These are phyloP conservation scores for Trichonephila clavata DNA, from an alignment of 1,140 invertebrate genomes.

Conservation along the genomic window DNA sequence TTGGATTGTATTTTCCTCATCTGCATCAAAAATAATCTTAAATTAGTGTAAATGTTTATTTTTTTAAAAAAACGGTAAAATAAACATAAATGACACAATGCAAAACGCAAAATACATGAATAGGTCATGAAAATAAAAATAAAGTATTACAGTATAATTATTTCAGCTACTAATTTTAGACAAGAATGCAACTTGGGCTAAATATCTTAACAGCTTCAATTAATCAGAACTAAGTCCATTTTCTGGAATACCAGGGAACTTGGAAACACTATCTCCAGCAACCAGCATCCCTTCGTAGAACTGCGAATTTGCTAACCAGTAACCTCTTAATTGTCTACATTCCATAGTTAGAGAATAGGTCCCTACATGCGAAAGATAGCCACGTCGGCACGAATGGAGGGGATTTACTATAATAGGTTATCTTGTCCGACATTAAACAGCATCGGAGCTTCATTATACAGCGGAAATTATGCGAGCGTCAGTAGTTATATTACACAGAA, in stretches of 20 bases:
- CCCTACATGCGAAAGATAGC: constrained; percentile 5
- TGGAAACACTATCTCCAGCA: neutral
- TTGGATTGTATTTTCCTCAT: too few species aligned
- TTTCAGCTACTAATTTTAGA: too few species aligned
- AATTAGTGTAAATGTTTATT: too few species aligned
- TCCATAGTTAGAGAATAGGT: neutral
- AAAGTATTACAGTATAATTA: too few species aligned
- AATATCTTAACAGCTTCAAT: neutral
- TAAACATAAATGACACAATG: too few species aligned
- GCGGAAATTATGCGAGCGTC: constrained; percentile 45
- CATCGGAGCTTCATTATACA: constrained; percentile 22
- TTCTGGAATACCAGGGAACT: neutral
- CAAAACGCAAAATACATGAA: too few species aligned
- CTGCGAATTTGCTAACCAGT: constrained; percentile 29
- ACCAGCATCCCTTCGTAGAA: neutral
- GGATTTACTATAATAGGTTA: constrained; percentile 32
- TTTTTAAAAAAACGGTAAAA: too few species aligned
- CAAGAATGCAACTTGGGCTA: neutral
- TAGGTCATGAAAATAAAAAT: too few species aligned
- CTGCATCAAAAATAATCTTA: too few species aligned
- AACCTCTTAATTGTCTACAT: constrained; percentile 29
- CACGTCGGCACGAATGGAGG: constrained; percentile 18
- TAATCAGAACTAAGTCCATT: neutral
- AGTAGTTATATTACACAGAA: constrained; percentile 35
- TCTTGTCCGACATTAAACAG: constrained; percentile 42